A percentile compares a stretch with the other conserved stretches of the same genome.
Evolutionary conservation across 2,888 invertebrate species (phyloP).

Genomic region (Tenthredo distinguenda): DNA sequence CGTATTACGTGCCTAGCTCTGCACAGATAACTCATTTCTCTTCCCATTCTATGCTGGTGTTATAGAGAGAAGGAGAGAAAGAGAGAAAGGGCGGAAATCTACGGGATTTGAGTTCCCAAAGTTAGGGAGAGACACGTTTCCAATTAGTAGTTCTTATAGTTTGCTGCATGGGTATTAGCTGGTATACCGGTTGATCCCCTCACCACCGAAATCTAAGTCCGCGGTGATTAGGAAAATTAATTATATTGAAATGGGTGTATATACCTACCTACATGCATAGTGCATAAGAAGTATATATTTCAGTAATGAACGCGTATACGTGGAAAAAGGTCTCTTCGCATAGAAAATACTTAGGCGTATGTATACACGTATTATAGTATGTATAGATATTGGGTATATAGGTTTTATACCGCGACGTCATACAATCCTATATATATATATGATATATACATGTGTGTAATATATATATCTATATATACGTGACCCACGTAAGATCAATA

Average conservation of each 20-base stretch:
- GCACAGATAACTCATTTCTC: background rate
- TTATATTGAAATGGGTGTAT: background rate
- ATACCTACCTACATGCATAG: background rate
- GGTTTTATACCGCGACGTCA: background rate
- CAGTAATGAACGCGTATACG: no score
- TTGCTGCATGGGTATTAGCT: slow-evolving; percentile 11
- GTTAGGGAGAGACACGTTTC: slow-evolving; percentile 39
- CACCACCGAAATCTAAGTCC: background rate
- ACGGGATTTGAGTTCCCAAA: slow-evolving; percentile 24
- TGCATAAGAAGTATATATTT: background rate
- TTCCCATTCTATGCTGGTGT: background rate
- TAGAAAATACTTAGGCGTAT: background rate
- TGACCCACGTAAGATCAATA: slow-evolving; percentile 8
- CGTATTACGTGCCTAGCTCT: background rate
- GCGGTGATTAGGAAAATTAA: background rate
- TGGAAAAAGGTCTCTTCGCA: background rate
- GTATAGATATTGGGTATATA: background rate
- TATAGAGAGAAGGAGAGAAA: background rate
- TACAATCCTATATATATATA: background rate
- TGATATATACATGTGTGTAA: no score
- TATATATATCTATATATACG: background rate
- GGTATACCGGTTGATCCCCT: background rate
- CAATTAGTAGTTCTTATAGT: slow-evolving; percentile 42
- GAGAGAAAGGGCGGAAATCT: slow-evolving; percentile 10
- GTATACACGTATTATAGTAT: background rate